These are phyloP conservation scores for Nineta flava DNA, from an alignment of 2,888 invertebrate species.

Conservation along the genomic window DNA sequence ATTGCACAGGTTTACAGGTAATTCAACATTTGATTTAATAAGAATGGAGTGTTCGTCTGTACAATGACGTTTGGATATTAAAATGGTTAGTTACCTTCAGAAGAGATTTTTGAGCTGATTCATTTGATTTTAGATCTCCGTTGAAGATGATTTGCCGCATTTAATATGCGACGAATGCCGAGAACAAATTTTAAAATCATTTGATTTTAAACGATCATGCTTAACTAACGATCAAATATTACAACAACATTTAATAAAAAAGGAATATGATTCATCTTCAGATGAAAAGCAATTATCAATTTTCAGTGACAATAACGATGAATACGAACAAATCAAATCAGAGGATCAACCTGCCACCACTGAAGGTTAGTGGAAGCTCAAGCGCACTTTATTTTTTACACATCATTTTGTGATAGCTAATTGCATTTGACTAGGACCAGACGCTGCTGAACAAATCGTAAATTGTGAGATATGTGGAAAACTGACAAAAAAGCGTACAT, in stretches of 20 bases:
- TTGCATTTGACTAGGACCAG: too few species aligned
- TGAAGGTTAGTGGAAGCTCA: neutral
- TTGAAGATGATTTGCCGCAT: neutral
- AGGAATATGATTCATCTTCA: neutral
- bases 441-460: neutral
- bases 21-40: neutral
- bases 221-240: neutral
- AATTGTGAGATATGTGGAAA: neutral
- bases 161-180: neutral
- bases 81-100: too few species aligned
- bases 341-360: neutral
- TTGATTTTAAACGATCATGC: neutral
- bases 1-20: neutral
- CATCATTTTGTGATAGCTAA: too few species aligned
- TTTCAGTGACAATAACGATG: neutral
- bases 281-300: neutral
- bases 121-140: neutral
- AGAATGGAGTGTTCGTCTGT: neutral
- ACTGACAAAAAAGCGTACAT: neutral
- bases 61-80: too few species aligned
- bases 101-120: too few species aligned
- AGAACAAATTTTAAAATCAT: neutral
- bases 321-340: neutral
- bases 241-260: neutral
- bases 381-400: too few species aligned